Base-by-base conservation (phyloP, 1,140 invertebrate genomes). In the Diploscapter pachys region DNA sequence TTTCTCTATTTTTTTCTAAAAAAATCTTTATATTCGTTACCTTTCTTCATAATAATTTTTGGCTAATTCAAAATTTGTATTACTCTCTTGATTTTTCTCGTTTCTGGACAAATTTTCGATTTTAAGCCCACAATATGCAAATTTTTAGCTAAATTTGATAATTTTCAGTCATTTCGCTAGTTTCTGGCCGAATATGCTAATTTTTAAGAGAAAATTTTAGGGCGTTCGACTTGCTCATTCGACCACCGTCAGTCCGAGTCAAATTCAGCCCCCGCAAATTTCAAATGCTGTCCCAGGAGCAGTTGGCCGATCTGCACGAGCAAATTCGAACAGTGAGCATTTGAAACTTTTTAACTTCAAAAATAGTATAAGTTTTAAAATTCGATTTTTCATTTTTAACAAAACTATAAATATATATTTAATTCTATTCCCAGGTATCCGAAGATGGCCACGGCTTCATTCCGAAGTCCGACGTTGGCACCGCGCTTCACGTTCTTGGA, bases 401-500 rank as follows among this genome's bases (percentile, higher is more conserved):
- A 8, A 56, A n/a, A 13, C 54, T n/a, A 67, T 11, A 9, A 13
- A 11, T n/a, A 4, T 5, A 11, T 3, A n/a, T n/a, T 9, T 71
- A 49, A 13, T 71, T 48, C 13, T 8, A 62, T 67, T 73, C 66
- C 55, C 53, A 78, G 77, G 67, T 78, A 11, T 55, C 73, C 61
- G 79, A 80, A 72, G 67, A 49, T 9, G 81, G 83, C 6, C 61
- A 52, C 6, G 83, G 83, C 13, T 63, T 73, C 51, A 54, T 84
- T 51, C 51, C 72, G 48, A 50, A 61, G 4, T 63, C 52, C 51
- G 83, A 84, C 55, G 55, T 84, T 8, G 78, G 80, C 52, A 76
- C 71, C 11, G 83, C 84, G 49, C 65, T 84, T 4, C 83, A 84
- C 68, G 59, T 83, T 11, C 49, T 83, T 31, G 83, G 83, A 6